Percentiles rank a stretch among this genome's conserved stretches.
Conservation (phyloP, 2,888 invertebrate species). For the Agrotis segetum region DNA sequence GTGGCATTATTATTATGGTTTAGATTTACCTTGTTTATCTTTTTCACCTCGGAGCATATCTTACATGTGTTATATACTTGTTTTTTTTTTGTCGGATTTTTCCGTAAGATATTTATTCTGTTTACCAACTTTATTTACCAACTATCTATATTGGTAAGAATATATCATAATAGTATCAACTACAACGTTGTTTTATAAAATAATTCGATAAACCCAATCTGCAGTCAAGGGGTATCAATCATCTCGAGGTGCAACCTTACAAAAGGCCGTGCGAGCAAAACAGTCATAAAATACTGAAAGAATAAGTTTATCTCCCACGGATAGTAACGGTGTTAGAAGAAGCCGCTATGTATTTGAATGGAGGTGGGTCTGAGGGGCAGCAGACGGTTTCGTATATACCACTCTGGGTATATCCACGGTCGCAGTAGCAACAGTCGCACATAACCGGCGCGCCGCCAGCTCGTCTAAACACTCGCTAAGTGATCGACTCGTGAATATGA, state of each 20-base stretch:
- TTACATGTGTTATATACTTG: constrained; percentile 2
- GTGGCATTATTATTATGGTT: constrained; percentile 10
- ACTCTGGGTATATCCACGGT: constrained; percentile 56
- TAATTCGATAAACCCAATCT: not conserved
- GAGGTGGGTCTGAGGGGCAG: constrained; percentile 63
- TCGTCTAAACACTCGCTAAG: constrained; percentile 52
- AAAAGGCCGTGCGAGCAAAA: constrained; percentile 12
- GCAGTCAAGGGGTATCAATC: constrained; percentile 7
- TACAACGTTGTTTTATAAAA: constrained; percentile 18
- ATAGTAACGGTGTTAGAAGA: constrained; percentile 65
- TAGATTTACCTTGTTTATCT: constrained; percentile 36
- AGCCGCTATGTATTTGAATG: constrained; percentile 56
- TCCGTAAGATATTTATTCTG: not conserved
- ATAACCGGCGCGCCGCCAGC: constrained; percentile 52
- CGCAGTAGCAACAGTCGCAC: constrained; percentile 63
- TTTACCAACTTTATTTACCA: not conserved
- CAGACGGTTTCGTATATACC: constrained; percentile 63
- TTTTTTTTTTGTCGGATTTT: constrained; percentile 1
- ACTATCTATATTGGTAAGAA: not conserved
- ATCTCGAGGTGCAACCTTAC: constrained; percentile 15
- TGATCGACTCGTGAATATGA: constrained; percentile 58
- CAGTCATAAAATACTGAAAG: too few relatives aligned
- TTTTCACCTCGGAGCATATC: not conserved
- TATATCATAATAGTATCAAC: too few relatives aligned
- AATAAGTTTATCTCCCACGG: constrained; percentile 50